A percentile compares a stretch with the other conserved stretches of the same genome.
phyloP scores from a whole-genome alignment of 2,888 invertebrate genomes.

The Pandemis corylana region DNA sequence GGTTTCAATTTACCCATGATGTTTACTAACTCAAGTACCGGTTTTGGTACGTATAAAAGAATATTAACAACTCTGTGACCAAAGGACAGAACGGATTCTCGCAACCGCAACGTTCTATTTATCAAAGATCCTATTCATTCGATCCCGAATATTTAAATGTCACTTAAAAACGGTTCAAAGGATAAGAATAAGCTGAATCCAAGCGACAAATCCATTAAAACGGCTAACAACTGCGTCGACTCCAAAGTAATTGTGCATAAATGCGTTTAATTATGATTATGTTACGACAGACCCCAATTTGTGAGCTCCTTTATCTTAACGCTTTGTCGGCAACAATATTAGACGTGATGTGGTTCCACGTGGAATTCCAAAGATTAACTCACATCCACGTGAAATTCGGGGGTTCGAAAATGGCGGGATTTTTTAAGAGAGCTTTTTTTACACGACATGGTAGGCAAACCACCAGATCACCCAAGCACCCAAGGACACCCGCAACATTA shows the following conservation, averaged over 20 bases:
- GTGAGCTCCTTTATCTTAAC: constrained; percentile 1
- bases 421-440: too few relatives aligned
- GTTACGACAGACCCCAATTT: constrained; percentile 12
- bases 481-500: too few relatives aligned
- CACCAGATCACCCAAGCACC: too few relatives aligned
- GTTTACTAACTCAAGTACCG: too few relatives aligned
- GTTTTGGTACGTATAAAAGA: too few relatives aligned
- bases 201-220: neutral
- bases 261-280: constrained; percentile 16
- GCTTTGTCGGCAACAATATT: neutral
- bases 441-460: too few relatives aligned
- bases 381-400: neutral
- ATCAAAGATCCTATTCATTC: too few relatives aligned
- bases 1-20: too few relatives aligned
- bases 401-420: neutral
- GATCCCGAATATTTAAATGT: too few relatives aligned
- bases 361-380: neutral
- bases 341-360: neutral
- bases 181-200: neutral
- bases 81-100: too few relatives aligned
- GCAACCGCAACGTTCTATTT: too few relatives aligned
- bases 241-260: constrained; percentile 27
- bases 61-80: too few relatives aligned
- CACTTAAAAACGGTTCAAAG: neutral
- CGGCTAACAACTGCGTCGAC: neutral